Evolutionary conservation across 2,113 vertebrate species (phyloP).

Genomic region (Carettochelys insculpta): DNA sequence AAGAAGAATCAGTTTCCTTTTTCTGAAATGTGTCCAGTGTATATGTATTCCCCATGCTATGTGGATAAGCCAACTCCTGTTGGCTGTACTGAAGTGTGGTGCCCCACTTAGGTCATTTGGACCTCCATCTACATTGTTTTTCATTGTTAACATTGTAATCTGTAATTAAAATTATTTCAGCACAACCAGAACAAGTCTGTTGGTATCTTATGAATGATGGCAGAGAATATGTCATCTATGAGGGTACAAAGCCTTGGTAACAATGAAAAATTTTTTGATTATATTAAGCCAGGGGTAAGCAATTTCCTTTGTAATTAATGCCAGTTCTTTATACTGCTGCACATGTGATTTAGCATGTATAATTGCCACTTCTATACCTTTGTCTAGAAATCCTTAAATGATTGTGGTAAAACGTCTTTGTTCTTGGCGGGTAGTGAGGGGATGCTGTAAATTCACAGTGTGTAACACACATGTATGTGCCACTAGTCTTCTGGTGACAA

Average conservation of each 20-base stretch:
- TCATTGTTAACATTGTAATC: background rate
- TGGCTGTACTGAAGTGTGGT: background rate
- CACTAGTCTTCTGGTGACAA: conserved; percentile 6
- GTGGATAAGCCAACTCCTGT: background rate
- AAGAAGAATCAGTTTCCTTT: background rate
- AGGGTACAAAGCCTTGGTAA: background rate
- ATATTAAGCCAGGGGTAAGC: background rate
- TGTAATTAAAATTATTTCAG: background rate
- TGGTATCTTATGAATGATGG: background rate
- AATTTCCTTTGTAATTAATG: background rate
- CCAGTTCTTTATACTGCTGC: conserved; percentile 15
- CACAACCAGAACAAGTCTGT: background rate
- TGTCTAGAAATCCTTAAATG: background rate
- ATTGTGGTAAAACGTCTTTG: background rate
- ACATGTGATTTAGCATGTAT: background rate
- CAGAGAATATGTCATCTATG: background rate
- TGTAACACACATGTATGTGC: conserved; percentile 10
- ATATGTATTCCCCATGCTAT: fast-evolving
- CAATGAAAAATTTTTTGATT: conserved; percentile 15
- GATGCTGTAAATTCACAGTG: background rate
- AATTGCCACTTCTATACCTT: conserved; percentile 13
- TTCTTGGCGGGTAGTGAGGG: background rate
- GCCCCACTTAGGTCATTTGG: fast-evolving
- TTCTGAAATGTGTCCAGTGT: background rate
- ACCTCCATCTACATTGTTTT: background rate